Evolutionary conservation across 53 echinoderm and acorn worm species (phyloP).

Genomic region (Mesocentrotus franciscanus): DNA sequence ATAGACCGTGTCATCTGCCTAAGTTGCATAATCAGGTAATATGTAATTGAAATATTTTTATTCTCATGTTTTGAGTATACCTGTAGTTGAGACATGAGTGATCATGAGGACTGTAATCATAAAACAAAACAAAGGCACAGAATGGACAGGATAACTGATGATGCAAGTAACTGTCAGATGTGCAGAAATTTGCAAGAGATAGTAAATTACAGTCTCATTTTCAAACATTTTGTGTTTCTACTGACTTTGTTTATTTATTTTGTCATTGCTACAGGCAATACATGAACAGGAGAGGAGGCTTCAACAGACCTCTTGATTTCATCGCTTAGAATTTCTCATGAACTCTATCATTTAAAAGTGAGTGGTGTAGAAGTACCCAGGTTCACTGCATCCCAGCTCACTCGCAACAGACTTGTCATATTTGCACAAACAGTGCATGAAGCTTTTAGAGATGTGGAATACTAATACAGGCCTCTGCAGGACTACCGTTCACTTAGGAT

Average conservation of each 20-base stretch:
- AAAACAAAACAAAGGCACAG: no score
- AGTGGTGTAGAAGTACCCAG: neutral
- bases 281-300: constrained; percentile 97
- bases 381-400: neutral
- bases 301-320: constrained; percentile 94
- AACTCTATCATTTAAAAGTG: neutral
- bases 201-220: no score
- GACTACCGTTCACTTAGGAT: neutral
- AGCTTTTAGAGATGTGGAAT: neutral
- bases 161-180: no score
- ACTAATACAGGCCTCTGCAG: neutral
- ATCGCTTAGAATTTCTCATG: constrained; percentile 74
- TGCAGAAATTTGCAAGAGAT: no score
- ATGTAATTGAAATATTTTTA: neutral
- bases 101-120: no score
- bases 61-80: no score
- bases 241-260: neutral
- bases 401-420: neutral
- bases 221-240: neutral
- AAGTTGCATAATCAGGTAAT: neutral
- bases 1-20: neutral
- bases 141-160: no score
- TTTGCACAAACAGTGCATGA: neutral
- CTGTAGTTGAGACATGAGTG: no score
- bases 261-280: constrained; percentile 78